These are phyloP conservation scores for Haemorhous mexicanus DNA, from an alignment of 2,113 vertebrate species.

Conservation along the genomic window DNA sequence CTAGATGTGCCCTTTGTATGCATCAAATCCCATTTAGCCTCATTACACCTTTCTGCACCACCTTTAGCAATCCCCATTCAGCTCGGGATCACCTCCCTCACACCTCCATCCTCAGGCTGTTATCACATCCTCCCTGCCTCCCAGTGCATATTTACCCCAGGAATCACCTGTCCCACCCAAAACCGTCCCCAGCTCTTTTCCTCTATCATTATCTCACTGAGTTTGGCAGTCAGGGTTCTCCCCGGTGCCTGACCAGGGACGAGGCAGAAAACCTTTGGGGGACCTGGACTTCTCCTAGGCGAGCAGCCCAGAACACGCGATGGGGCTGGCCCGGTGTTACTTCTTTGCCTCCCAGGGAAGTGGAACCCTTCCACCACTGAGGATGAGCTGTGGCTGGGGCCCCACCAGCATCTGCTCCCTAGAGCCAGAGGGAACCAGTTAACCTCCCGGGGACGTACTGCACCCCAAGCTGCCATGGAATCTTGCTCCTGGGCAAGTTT, in stretches of 20 bases:
- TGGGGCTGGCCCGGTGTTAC: too few relatives aligned
- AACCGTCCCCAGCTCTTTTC: not conserved
- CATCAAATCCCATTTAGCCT: not conserved
- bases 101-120: not conserved
- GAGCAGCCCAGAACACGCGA: rapidly evolving
- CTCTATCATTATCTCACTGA: not conserved
- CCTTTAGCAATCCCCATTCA: not conserved
- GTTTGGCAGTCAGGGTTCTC: not conserved
- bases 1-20: not conserved
- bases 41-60: not conserved
- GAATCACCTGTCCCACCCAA: slow-evolving; percentile 22
- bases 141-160: not conserved
- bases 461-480: not conserved
- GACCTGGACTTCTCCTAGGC: not conserved
- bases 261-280: not conserved
- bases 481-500: too few relatives aligned
- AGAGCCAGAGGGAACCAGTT: not conserved
- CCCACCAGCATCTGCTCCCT: not conserved
- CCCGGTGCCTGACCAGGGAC: not conserved
- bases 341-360: too few relatives aligned
- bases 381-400: too few relatives aligned
- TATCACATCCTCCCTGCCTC: not conserved
- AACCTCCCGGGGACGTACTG: rapidly evolving
- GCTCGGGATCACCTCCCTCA: not conserved
- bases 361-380: not conserved